Conservation (phyloP, 2,113 vertebrate species). For the Rhinopithecus roxellana region DNA sequence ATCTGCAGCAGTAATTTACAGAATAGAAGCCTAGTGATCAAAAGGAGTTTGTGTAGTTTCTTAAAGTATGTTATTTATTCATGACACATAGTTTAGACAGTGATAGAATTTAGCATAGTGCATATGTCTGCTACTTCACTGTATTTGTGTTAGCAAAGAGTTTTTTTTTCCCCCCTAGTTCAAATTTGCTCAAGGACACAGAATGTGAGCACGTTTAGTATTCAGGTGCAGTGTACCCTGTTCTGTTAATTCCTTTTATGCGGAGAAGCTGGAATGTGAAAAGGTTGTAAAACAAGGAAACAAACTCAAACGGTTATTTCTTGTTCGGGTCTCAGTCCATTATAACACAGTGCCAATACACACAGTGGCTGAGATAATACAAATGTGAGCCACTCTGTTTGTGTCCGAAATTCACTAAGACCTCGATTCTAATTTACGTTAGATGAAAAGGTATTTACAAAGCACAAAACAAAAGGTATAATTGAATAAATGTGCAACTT, state of each 20-base stretch:
- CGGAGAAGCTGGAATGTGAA: slow-evolving; percentile 55
- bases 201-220: slow-evolving; percentile 55
- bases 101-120: slow-evolving; percentile 29
- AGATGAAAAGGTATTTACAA: slow-evolving; percentile 37
- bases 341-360: slow-evolving; percentile 30
- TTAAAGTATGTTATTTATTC: not conserved
- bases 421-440: slow-evolving; percentile 48
- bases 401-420: slow-evolving; percentile 10
- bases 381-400: not conserved
- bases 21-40: not conserved
- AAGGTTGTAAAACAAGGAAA: slow-evolving; percentile 69
- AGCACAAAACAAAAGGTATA: slow-evolving; percentile 35
- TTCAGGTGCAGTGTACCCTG: slow-evolving; percentile 17
- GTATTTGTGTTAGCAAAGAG: not conserved
- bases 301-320: slow-evolving; percentile 61
- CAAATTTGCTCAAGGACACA: slow-evolving; percentile 58
- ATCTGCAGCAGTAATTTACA: not conserved
- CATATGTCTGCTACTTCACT: not conserved
- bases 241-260: slow-evolving; percentile 69
- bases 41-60: not conserved
- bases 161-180: not conserved
- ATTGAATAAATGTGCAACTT: not conserved
- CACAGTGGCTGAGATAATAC: slow-evolving; percentile 19
- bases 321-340: slow-evolving; percentile 54
- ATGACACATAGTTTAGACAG: not conserved